These are phyloP conservation scores for Amblyopsis rosae DNA, from an alignment of 2,113 vertebrate genomes.

Conservation along the genomic window DNA sequence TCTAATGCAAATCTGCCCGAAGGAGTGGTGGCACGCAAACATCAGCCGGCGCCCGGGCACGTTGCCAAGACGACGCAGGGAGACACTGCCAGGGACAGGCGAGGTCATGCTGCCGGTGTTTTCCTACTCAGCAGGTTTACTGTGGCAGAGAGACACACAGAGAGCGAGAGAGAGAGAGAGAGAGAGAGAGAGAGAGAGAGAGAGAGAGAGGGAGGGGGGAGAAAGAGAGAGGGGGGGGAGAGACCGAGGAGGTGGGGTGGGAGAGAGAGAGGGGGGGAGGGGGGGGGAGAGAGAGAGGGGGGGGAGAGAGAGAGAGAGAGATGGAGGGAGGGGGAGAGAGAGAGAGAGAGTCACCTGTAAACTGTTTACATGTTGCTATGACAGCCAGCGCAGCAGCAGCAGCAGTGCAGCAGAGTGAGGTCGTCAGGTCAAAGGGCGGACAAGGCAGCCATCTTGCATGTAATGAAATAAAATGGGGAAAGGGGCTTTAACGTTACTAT, in stretches of 20 bases:
- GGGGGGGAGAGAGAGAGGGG: too few relatives aligned
- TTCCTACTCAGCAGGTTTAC: conserved; percentile 49
- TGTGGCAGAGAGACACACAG: conserved; percentile 6
- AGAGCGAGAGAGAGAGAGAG: conserved; percentile 1
- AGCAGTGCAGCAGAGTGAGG: too few relatives aligned
- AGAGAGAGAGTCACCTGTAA: too few relatives aligned
- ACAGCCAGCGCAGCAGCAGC: too few relatives aligned
- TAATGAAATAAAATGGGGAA: too few relatives aligned
- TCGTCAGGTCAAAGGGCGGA: too few relatives aligned
- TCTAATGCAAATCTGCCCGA: conserved; percentile 69
- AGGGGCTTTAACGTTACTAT: too few relatives aligned
- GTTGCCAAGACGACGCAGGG: conserved; percentile 49
- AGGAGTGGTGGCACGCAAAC: conserved; percentile 71
- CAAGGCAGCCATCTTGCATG: too few relatives aligned
- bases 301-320: too few relatives aligned
- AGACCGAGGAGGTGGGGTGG: neutral
- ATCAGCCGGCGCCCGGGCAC: conserved; percentile 55
- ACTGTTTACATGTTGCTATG: too few relatives aligned
- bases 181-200: conserved; percentile 7
- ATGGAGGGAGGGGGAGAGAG: too few relatives aligned
- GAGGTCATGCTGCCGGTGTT: conserved; percentile 41
- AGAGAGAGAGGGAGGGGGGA: neutral
- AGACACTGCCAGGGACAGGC: conserved; percentile 43
- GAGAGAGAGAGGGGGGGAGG: neutral
- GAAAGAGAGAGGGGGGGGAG: neutral